phyloP scores from a whole-genome alignment of 2,113 vertebrate genomes.

The Herpetotheres cachinnans region DNA sequence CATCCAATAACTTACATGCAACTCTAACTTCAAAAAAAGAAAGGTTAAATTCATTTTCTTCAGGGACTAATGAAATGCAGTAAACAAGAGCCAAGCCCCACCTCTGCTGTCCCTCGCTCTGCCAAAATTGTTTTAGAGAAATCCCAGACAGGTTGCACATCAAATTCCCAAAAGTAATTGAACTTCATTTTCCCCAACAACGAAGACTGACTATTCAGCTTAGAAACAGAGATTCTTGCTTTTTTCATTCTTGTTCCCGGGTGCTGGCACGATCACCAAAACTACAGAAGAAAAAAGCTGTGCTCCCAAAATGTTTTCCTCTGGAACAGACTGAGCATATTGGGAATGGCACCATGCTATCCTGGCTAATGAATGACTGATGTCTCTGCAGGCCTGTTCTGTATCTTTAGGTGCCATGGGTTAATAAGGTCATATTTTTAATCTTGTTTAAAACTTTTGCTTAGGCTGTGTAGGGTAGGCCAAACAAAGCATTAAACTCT shows the following conservation, averaged over 20 bases:
- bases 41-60: not conserved
- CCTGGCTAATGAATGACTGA: not conserved
- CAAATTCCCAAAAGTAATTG: not conserved
- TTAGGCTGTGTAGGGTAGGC: constrained; percentile 37
- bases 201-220: not conserved
- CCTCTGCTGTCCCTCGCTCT: not conserved
- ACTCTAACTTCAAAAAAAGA: not conserved
- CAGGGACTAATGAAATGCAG: not conserved
- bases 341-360: not conserved
- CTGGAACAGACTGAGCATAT: not conserved
- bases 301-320: not conserved
- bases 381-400: not conserved
- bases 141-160: not conserved
- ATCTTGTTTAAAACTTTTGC: constrained; percentile 65
- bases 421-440: constrained; percentile 59
- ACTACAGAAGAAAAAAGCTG: not conserved
- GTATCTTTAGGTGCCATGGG: constrained; percentile 9
- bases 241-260: not conserved
- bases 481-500: constrained; percentile 63
- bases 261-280: not conserved
- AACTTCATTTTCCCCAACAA: not conserved
- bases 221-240: not conserved
- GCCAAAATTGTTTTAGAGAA: not conserved
- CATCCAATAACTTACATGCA: not conserved
- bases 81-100: not conserved